Conservation (phyloP, 2,888 invertebrate species). For the Chouioia cunea region DNA sequence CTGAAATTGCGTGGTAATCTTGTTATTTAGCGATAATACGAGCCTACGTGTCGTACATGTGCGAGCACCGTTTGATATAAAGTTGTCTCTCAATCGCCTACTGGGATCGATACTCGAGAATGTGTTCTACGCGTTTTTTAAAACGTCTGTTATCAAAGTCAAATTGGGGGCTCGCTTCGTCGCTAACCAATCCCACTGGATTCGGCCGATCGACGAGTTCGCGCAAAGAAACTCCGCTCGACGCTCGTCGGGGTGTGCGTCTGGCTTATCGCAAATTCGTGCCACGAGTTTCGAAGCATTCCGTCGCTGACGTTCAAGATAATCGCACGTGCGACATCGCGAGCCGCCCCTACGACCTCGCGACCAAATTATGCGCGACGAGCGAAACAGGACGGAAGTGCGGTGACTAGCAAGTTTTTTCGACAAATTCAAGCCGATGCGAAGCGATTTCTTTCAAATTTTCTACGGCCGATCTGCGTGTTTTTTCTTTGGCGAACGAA, state of each 20-base stretch:
- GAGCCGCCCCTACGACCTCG: constrained; percentile 22
- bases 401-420: constrained; percentile 17
- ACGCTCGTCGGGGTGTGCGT: no score
- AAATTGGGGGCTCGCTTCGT: no score
- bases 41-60: constrained; percentile 50
- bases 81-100: constrained; percentile 54
- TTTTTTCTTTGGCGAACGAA: constrained; percentile 25
- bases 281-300: no score
- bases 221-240: no score
- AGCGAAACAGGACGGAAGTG: constrained; percentile 28
- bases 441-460: constrained; percentile 33
- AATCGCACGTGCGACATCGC: not conserved
- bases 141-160: constrained; percentile 50
- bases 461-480: constrained; percentile 18
- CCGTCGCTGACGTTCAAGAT: constrained; percentile 3
- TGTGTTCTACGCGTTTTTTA: constrained; percentile 58
- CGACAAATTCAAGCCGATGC: constrained; percentile 1
- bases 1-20: constrained; percentile 31
- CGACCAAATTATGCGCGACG: constrained; percentile 18
- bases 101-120: constrained; percentile 56
- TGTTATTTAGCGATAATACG: constrained; percentile 36
- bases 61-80: constrained; percentile 44
- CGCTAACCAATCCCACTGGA: no score
- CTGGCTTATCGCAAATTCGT: no score
- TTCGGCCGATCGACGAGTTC: no score